A percentile compares a stretch with the other conserved stretches of the same genome.
Conservation (phyloP, 2,888 invertebrate species). For the Zhengitettix transpicula region DNA sequence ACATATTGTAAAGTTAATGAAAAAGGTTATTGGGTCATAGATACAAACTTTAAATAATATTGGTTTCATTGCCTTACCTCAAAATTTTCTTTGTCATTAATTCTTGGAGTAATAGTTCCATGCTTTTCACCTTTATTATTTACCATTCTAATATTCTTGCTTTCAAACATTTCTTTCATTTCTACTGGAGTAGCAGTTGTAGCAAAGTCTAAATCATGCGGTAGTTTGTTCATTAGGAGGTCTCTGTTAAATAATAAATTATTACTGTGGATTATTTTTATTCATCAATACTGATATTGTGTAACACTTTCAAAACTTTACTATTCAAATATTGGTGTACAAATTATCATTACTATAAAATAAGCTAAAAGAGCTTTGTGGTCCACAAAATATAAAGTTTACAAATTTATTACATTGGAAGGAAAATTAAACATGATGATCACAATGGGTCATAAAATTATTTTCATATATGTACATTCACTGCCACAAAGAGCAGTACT, state of each 20-base stretch:
- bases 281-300: neutral
- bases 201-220: constrained; percentile 94
- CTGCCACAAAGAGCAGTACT: no score
- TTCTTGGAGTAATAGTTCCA: constrained; percentile 88
- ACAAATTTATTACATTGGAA: no score
- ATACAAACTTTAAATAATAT: neutral
- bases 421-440: no score
- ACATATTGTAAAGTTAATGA: no score
- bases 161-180: constrained; percentile 86
- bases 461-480: no score
- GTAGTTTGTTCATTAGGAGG: constrained; percentile 55
- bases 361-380: neutral
- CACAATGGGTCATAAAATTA: no score
- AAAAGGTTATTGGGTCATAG: neutral
- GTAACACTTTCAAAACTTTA: neutral
- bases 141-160: constrained; percentile 75
- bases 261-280: neutral
- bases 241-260: constrained; percentile 35
- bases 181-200: constrained; percentile 89
- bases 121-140: constrained; percentile 85
- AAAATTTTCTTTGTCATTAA: constrained; percentile 87
- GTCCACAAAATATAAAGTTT: no score
- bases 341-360: neutral
- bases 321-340: neutral
- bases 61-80: constrained; percentile 36